Percentiles rank a stretch among this genome's conserved stretches.
Evolutionary conservation across 2,888 invertebrate genomes (phyloP).

Genomic region (Salpingus planirostris): DNA sequence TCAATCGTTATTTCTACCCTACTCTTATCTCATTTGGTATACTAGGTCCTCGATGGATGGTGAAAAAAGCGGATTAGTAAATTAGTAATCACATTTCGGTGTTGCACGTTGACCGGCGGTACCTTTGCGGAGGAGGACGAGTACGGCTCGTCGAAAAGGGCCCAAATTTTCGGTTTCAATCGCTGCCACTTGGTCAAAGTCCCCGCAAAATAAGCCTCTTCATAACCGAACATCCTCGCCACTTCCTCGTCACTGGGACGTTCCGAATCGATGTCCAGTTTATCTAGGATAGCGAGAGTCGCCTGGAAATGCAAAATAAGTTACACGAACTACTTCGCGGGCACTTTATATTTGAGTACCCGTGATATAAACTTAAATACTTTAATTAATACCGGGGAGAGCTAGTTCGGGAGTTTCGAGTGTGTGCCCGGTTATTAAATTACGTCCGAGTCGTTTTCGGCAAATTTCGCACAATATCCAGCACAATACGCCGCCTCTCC

Average conservation of each 20-base stretch:
- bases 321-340: too few relatives aligned
- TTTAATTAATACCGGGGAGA: too few relatives aligned
- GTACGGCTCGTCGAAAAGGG: conserved; percentile 93
- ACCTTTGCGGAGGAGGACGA: conserved; percentile 90
- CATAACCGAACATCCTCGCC: conserved; percentile 84
- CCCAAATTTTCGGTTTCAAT: conserved; percentile 87
- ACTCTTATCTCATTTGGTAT: too few relatives aligned
- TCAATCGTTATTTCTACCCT: too few relatives aligned
- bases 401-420: too few relatives aligned
- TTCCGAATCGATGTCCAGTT: conserved; percentile 89
- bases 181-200: conserved; percentile 81
- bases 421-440: too few relatives aligned
- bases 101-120: conserved; percentile 67
- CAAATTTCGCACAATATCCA: too few relatives aligned
- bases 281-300: conserved; percentile 90
- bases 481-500: too few relatives aligned
- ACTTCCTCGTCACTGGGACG: conserved; percentile 89
- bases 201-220: conserved; percentile 74
- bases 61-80: conserved; percentile 24
- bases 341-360: too few relatives aligned
- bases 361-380: too few relatives aligned
- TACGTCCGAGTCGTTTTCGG: too few relatives aligned
- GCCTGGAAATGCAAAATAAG: conserved; percentile 51
- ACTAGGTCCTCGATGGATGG: too few relatives aligned
- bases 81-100: conserved; percentile 34